These are phyloP conservation scores for Gymnosoma rotundatum DNA, from an alignment of 2,888 invertebrate species.

Conservation along the genomic window DNA sequence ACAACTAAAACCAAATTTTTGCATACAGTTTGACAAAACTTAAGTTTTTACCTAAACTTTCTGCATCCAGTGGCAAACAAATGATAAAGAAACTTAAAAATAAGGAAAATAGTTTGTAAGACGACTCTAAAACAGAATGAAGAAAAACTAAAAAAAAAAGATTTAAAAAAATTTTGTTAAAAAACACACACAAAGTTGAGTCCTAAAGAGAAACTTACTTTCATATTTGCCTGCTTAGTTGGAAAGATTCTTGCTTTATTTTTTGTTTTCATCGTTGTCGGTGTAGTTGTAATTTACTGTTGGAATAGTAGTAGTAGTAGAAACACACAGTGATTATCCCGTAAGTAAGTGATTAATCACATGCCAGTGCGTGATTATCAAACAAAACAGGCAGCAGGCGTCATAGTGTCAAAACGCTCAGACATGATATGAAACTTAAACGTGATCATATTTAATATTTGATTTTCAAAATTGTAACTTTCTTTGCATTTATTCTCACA, in stretches of 20 bases:
- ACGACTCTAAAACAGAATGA: constrained; percentile 4
- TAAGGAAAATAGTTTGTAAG: constrained; percentile 21
- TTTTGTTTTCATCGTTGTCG: background rate
- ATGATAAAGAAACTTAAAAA: constrained; percentile 5
- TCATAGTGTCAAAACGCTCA: constrained; percentile 48
- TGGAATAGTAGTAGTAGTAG: constrained; percentile 24
- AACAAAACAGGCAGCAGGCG: constrained; percentile 67
- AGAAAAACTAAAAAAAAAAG: background rate
- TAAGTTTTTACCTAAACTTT: constrained; percentile 41
- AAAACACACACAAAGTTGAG: constrained; percentile 7
- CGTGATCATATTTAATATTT: constrained; percentile 70
- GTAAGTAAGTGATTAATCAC: constrained; percentile 78
- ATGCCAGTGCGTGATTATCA: constrained; percentile 76
- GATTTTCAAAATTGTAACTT: constrained; percentile 61
- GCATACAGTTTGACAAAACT: constrained; percentile 48
- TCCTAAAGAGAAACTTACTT: constrained; percentile 42
- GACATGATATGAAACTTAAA: constrained; percentile 66
- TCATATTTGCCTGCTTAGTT: constrained; percentile 7
- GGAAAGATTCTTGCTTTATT: constrained; percentile 10
- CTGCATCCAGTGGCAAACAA: constrained; percentile 1
- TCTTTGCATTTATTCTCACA: background rate
- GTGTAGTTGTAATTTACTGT: background rate
- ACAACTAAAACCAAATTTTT: constrained; percentile 33
- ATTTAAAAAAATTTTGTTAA: background rate
- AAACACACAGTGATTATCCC: constrained; percentile 71